Evolutionary conservation across 2,797 vertebrate genomes (phyloP).

Genomic region (Sebastes flavidus): DNA sequence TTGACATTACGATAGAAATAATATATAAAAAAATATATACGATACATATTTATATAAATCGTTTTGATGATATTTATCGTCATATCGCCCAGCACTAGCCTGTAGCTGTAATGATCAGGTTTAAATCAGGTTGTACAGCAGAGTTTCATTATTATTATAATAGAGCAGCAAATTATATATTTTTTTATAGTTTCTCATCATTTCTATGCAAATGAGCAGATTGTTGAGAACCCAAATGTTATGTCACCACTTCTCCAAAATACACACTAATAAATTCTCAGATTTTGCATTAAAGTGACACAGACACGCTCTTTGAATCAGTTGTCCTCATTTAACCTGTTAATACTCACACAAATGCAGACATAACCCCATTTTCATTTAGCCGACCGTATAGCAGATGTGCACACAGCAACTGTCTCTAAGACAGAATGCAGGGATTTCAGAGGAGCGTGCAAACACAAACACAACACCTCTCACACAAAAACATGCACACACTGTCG

Average conservation of each 20-base stretch:
- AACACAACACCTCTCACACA: background rate
- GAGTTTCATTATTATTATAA: background rate
- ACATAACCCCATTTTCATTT: constrained; percentile 11
- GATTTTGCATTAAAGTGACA: background rate
- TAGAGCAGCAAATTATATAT: background rate
- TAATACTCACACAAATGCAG: constrained; percentile 7
- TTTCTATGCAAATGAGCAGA: background rate
- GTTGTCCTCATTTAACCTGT: constrained; percentile 22
- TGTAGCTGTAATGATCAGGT: background rate
- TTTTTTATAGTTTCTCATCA: background rate
- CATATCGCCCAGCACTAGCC: too few species aligned
- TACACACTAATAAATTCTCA: background rate
- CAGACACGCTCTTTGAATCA: background rate
- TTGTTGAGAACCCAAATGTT: background rate
- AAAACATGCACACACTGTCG: background rate
- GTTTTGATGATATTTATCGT: too few species aligned
- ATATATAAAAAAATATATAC: too few species aligned
- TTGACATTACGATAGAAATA: too few species aligned
- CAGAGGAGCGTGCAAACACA: background rate
- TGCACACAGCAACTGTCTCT: background rate
- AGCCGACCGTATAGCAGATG: background rate
- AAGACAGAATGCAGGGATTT: background rate
- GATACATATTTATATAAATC: too few species aligned
- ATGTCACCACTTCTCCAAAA: background rate
- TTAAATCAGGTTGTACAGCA: background rate